Conservation (phyloP, 2,113 vertebrate genomes). For the Chionodraco myersi region DNA sequence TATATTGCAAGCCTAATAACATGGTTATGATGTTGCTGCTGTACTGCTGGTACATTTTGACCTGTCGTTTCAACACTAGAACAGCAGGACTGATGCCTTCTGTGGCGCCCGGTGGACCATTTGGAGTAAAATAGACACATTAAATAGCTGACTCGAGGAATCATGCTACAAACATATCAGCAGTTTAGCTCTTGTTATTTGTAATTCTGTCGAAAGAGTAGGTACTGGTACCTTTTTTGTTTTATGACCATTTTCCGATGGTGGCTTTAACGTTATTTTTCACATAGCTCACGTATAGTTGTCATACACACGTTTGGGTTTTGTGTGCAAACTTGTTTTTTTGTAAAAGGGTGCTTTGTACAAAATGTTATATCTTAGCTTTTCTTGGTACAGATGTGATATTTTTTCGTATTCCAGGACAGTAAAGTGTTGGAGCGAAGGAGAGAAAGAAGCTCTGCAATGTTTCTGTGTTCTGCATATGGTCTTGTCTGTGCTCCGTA, state of each 20-base stretch:
- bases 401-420: slow-evolving; percentile 95
- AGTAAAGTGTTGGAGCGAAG: slow-evolving; percentile 94
- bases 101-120: slow-evolving; percentile 76
- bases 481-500: slow-evolving; percentile 99
- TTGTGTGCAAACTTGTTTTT: slow-evolving; percentile 93
- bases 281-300: slow-evolving; percentile 93
- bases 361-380: slow-evolving; percentile 95
- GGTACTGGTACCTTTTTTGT: slow-evolving; percentile 96
- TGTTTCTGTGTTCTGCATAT: slow-evolving; percentile 98
- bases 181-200: slow-evolving; percentile 92
- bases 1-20: slow-evolving; percentile 88
- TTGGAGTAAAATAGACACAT: slow-evolving; percentile 75
- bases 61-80: slow-evolving; percentile 83
- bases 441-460: slow-evolving; percentile 76
- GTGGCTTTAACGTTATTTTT: slow-evolving; percentile 99
- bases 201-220: slow-evolving; percentile 91
- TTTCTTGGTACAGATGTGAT: slow-evolving; percentile 97
- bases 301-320: slow-evolving; percentile 94
- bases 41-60: slow-evolving; percentile 90
- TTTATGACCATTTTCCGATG: slow-evolving; percentile 92
- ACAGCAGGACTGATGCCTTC: slow-evolving; percentile 80
- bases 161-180: slow-evolving; percentile 90
- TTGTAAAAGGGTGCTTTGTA: slow-evolving; percentile 96
- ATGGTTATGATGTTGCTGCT: slow-evolving; percentile 92
- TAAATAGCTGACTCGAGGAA: slow-evolving; percentile 80